Evolutionary conservation across 2,113 vertebrate genomes (phyloP).

Genomic region (Epinephelus fuscoguttatus): DNA sequence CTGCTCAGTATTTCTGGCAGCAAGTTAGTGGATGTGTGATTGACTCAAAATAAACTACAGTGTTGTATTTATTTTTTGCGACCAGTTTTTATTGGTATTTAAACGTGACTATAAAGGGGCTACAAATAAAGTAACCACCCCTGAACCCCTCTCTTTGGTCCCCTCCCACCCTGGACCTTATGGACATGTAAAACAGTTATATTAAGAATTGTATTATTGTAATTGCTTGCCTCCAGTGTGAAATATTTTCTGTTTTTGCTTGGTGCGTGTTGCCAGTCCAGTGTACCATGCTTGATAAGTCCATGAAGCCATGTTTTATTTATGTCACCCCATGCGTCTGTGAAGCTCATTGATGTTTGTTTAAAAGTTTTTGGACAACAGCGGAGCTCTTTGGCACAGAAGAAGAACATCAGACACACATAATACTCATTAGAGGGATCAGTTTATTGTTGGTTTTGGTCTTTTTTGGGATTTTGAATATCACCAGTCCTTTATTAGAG

Average conservation of each 20-base stretch:
- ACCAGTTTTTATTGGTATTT: no score
- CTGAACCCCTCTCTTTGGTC: no score
- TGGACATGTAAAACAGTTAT: no score
- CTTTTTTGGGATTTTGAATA: background rate
- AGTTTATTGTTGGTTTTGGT: background rate
- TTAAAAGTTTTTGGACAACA: background rate
- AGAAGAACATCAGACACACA: background rate
- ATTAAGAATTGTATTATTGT: no score
- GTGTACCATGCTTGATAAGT: no score
- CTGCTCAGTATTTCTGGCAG: conserved; percentile 1
- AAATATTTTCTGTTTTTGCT: no score
- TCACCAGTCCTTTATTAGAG: background rate
- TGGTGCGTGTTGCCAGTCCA: no score
- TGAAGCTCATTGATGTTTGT: background rate
- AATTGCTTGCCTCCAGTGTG: no score
- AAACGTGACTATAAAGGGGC: no score
- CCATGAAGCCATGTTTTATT: background rate
- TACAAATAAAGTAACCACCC: no score
- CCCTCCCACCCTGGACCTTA: no score
- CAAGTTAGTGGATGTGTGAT: background rate
- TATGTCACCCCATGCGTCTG: background rate
- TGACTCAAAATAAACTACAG: conserved; percentile 5
- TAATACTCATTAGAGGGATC: background rate
- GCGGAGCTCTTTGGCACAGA: background rate
- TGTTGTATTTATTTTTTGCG: background rate